These are phyloP conservation scores for Panopea generosa DNA, from an alignment of 2,888 invertebrate species.

Conservation along the genomic window DNA sequence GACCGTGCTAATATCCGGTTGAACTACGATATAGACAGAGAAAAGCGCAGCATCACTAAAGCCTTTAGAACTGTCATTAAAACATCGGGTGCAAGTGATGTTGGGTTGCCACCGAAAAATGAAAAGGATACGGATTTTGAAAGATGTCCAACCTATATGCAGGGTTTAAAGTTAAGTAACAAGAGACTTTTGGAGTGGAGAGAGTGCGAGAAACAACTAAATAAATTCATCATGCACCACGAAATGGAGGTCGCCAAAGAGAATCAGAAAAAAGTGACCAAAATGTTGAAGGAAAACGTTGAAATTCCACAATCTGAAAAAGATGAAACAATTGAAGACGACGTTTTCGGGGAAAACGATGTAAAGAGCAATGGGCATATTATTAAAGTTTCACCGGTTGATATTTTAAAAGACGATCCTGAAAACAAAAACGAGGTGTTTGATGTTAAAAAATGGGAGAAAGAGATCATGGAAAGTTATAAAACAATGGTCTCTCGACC, in stretches of 20 bases:
- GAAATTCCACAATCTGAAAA: not conserved
- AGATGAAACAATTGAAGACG: slow-evolving; percentile 21
- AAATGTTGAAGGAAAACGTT: slow-evolving; percentile 2
- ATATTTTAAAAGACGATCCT: slow-evolving; percentile 38
- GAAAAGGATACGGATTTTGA: slow-evolving; percentile 66
- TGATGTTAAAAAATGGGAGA: slow-evolving; percentile 61
- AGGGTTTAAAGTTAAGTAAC: slow-evolving; percentile 65
- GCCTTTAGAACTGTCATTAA: slow-evolving; percentile 62
- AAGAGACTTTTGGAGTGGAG: slow-evolving; percentile 67
- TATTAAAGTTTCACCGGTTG: slow-evolving; percentile 26
- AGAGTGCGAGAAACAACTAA: slow-evolving; percentile 65
- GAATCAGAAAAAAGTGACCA: slow-evolving; percentile 19
- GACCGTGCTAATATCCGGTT: slow-evolving; percentile 63
- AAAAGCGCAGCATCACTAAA: slow-evolving; percentile 65
- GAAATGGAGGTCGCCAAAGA: slow-evolving; percentile 44
- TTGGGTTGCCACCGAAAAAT: slow-evolving; percentile 63
- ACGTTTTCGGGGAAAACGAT: slow-evolving; percentile 35
- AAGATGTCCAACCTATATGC: slow-evolving; percentile 61
- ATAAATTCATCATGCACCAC: slow-evolving; percentile 53
- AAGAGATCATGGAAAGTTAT: slow-evolving; percentile 60
- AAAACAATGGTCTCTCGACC: slow-evolving; percentile 53
- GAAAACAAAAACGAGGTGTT: slow-evolving; percentile 40
- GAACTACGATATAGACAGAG: slow-evolving; percentile 66
- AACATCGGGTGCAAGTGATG: slow-evolving; percentile 71
- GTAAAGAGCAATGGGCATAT: not conserved